Evolutionary conservation across 1,140 invertebrate species (phyloP), one percentile per base, ranked within the genome.

Genomic region (Drosophila rhopaloa): DNA sequence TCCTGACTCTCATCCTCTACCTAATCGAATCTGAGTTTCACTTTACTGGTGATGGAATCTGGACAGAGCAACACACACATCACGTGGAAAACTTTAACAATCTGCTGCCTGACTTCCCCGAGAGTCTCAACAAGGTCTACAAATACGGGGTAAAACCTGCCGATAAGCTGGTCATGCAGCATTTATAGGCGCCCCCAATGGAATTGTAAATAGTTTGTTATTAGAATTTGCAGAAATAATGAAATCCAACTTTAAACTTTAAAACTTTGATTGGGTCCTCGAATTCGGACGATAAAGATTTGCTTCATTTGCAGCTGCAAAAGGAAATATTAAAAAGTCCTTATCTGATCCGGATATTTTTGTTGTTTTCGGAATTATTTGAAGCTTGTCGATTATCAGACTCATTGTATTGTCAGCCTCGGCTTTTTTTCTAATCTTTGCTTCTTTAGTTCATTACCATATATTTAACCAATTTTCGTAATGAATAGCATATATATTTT

Each of bases 11-110:
- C 24, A 88, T 93, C 43, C 56, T 93, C 8, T 93, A 93, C 76
- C 88, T 91, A 8, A 90, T 93, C n/a, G 93, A 93, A 81, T 80
- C 78, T 0, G 83, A 92, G 66, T 90, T 86, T 58, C 93, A 93
- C 81, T 93, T 93, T 41, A 92, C 93, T 11, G 93, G 93, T n/a
- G 92, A 93, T 79, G 93, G 93, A 27, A 89, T 93, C 46, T 93
- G 93, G 86, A 92, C 91, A 2, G 90, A 91, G 48, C 85, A 90
- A 43, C 85, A 91, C 50, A 73, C 76, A 7, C 86, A 91, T 61
- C 90, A 91, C 46, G 89, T 92, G 5, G 91, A 92, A 35, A 92
- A 92, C 55, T 92, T 92, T 11, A 91, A 92, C 54, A 92, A 91
- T 58, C 55, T 92, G 24, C 35, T 92, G 32, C 91, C 91, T 0